Evolutionary conservation across 2,888 invertebrate species (phyloP).

Genomic region (Epicampocera succincta): DNA sequence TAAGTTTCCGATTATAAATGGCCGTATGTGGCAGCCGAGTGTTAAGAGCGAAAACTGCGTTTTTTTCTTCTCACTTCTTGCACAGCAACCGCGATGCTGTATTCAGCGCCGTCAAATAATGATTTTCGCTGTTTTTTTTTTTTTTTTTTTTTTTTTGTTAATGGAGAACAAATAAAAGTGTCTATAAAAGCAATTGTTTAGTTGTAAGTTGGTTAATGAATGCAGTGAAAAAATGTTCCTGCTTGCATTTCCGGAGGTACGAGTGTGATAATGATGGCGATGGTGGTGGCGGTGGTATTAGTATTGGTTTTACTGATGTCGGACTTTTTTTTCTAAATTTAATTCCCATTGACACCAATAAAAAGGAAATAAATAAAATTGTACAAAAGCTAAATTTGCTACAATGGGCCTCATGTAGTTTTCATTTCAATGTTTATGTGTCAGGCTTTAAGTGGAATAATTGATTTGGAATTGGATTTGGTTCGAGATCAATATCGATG

Average conservation of each 20-base stretch:
- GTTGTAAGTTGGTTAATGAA: slow-evolving; percentile 60
- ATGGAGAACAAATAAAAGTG: neutral
- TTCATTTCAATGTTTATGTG: too few species aligned
- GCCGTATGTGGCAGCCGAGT: slow-evolving; percentile 32
- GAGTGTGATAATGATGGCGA: slow-evolving; percentile 3
- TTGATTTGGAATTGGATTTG: neutral
- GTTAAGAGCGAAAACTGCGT: slow-evolving; percentile 3
- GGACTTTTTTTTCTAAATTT: slow-evolving; percentile 75
- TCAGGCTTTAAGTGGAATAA: neutral
- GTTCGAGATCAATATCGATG: too few species aligned
- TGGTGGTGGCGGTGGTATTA: slow-evolving; percentile 18
- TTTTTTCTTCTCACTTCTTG: neutral
- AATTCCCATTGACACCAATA: slow-evolving; percentile 77
- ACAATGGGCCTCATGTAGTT: slow-evolving; percentile 70
- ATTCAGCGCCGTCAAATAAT: slow-evolving; percentile 49
- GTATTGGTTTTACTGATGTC: slow-evolving; percentile 61
- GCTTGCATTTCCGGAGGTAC: slow-evolving; percentile 12
- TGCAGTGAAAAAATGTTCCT: slow-evolving; percentile 34
- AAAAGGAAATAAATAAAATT: slow-evolving; percentile 74
- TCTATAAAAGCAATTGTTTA: slow-evolving; percentile 48
- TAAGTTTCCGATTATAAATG: slow-evolving; percentile 66
- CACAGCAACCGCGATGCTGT: slow-evolving; percentile 21
- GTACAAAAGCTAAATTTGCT: slow-evolving; percentile 60
- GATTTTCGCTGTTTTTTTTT: slow-evolving; percentile 48
- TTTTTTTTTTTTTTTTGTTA: too few species aligned